phyloP scores from a whole-genome alignment of 1,140 invertebrate species.

The Brachionus rubens region DNA sequence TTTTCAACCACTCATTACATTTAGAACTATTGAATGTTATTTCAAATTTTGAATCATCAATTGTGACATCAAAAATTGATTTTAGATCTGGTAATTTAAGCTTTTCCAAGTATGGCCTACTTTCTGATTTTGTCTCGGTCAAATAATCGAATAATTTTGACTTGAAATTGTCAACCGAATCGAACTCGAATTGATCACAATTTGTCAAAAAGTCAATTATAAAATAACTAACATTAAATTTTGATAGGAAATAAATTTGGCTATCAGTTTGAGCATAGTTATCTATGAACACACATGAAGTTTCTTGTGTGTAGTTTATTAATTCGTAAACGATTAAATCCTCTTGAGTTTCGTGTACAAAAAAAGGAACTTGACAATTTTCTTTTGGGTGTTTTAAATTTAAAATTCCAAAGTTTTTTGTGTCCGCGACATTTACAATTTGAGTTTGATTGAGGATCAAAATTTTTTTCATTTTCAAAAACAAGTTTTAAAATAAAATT shows the following conservation, averaged over 20 bases:
- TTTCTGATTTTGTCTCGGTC: background rate
- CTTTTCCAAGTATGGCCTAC: background rate
- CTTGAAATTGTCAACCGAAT: background rate
- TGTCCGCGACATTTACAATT: background rate
- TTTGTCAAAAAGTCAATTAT: slow-evolving; percentile 15
- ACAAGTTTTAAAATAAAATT: background rate
- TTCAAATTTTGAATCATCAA: background rate
- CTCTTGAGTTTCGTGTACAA: background rate
- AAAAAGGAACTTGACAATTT: background rate
- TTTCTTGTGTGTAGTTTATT: slow-evolving; percentile 11
- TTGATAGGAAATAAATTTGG: background rate
- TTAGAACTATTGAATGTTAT: background rate
- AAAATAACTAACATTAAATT: slow-evolving; percentile 13
- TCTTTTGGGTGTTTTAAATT: slow-evolving; percentile 13
- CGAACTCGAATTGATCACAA: slow-evolving; percentile 2
- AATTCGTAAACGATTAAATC: slow-evolving; percentile 8
- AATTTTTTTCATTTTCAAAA: slow-evolving; percentile 30
- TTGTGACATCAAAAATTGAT: background rate
- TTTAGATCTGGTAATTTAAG: background rate
- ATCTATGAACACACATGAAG: background rate
- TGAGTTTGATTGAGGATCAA: slow-evolving; percentile 1
- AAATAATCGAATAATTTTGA: slow-evolving; percentile 14
- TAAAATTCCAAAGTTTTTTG: background rate
- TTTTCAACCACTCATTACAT: slow-evolving; percentile 25
- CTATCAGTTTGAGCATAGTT: slow-evolving; percentile 5